Evolutionary conservation across 2,888 invertebrate species (phyloP), one percentile per base, ranked within the genome.

Genomic region (Tachystola acroxantha): DNA sequence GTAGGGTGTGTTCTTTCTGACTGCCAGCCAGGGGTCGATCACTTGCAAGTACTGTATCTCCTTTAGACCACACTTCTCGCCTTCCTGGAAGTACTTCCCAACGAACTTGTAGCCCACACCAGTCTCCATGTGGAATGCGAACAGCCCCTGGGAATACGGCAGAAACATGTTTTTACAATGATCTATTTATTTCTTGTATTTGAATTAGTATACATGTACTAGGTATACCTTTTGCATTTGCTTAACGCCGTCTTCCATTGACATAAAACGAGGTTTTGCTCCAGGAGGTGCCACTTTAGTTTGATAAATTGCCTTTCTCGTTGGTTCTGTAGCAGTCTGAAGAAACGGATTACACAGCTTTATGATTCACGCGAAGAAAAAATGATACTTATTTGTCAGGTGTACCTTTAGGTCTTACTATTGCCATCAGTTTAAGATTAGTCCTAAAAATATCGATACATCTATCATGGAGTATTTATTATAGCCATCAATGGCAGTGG

Each of bases 41-140:
- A 91, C 90, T 71, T 91, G 89, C 19, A 91, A 59, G 46, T 88
- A 89, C 46, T 88, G 88, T 50, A 93, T 91, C 58, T 92, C 92
- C 37, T 89, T 88, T 12, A 93, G 67, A 0, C 91, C 90, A 57
- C 93, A 93, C 61, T 93, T 93, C 64, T 93, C 91, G 9, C 88
- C 88, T 62, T 93, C 93, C 10, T 84, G 75, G 57, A 91, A 93
- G 36, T 89, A 90, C 61, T 91, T 90, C 10, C 89, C 89, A 0
- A 93, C 89, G 16, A 92, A 74, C 59, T 92, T 90, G 60, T 92
- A 93, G 0, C 90, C 90, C 0, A 89, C 88, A 0, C 91, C 89
- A 1, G 88, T 76, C 64, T 93, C 93, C 64, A 90, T 90, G 59
- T 93, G 91, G 49, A 92, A 92, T 1, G 91, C 92, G 53, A 91